Conservation (phyloP, 2,797 vertebrate genomes). For the Oophaga sylvatica region DNA sequence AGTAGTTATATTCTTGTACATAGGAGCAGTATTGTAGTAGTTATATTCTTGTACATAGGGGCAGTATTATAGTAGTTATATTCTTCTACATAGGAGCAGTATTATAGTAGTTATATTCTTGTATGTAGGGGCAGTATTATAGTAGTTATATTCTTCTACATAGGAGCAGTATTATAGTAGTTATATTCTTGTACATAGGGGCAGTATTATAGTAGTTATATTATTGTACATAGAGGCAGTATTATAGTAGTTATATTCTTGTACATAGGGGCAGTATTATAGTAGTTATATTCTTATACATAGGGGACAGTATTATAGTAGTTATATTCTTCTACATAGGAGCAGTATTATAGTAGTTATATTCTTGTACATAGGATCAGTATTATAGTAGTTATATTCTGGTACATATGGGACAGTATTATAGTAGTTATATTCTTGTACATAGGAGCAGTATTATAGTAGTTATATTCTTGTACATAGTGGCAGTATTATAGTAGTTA, state of each 20-base stretch:
- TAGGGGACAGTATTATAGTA: conserved; percentile 8
- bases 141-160: conserved; percentile 1
- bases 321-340: too few species aligned
- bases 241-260: too few species aligned
- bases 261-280: conserved; percentile 1
- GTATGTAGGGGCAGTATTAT: background rate
- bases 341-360: too few species aligned
- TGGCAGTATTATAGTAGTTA: conserved; percentile 2
- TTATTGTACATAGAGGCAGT: too few species aligned
- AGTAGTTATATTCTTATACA: background rate
- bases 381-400: conserved; percentile 6
- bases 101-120: too few species aligned
- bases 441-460: too few species aligned
- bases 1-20: background rate
- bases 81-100: too few species aligned
- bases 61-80: conserved; percentile 7
- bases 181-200: conserved; percentile 1
- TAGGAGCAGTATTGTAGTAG: too few species aligned
- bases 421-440: conserved; percentile 12
- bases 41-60: conserved; percentile 1
- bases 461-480: conserved; percentile 4
- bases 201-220: conserved; percentile 7
- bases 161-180: too few species aligned
- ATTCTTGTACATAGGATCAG: background rate
- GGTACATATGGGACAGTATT: too few species aligned